Percentiles rank a stretch among this genome's conserved stretches.
Conservation (phyloP, 1,140 invertebrate genomes). For the Probaryconus sp. region DNA sequence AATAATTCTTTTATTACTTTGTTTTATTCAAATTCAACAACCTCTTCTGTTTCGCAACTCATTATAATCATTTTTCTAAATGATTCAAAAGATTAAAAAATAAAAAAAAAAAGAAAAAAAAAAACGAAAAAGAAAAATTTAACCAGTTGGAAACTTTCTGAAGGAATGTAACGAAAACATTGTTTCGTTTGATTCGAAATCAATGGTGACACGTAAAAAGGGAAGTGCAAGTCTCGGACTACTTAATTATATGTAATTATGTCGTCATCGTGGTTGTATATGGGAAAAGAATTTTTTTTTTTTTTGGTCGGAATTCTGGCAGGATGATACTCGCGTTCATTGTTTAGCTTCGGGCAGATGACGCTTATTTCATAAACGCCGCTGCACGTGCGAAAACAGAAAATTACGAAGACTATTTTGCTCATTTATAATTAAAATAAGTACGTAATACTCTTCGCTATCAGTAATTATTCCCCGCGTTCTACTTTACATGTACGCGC, state of each 20-base stretch:
- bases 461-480: slow-evolving; percentile 52
- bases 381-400: slow-evolving; percentile 30
- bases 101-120: too few relatives aligned
- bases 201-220: slow-evolving; percentile 1
- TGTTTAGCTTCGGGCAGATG: slow-evolving; percentile 21
- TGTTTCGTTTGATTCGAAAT: neutral
- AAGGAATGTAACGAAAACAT: too few relatives aligned
- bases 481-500: slow-evolving; percentile 47
- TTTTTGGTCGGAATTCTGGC: neutral
- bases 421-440: slow-evolving; percentile 50
- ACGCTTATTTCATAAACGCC: slow-evolving; percentile 42
- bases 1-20: too few relatives aligned
- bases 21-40: too few relatives aligned
- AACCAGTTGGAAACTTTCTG: too few relatives aligned
- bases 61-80: too few relatives aligned
- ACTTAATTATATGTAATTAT: slow-evolving; percentile 41
- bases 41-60: too few relatives aligned
- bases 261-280: slow-evolving; percentile 32
- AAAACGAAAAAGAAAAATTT: too few relatives aligned
- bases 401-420: slow-evolving; percentile 38
- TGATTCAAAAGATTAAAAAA: too few relatives aligned
- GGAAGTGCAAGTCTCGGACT: neutral
- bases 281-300: too few relatives aligned
- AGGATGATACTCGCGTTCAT: slow-evolving; percentile 4
- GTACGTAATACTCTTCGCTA: slow-evolving; percentile 50